Evolutionary conservation across 92 coral and sea anemone genomes (phyloP).

Genomic region (Phenganax subtilis): DNA sequence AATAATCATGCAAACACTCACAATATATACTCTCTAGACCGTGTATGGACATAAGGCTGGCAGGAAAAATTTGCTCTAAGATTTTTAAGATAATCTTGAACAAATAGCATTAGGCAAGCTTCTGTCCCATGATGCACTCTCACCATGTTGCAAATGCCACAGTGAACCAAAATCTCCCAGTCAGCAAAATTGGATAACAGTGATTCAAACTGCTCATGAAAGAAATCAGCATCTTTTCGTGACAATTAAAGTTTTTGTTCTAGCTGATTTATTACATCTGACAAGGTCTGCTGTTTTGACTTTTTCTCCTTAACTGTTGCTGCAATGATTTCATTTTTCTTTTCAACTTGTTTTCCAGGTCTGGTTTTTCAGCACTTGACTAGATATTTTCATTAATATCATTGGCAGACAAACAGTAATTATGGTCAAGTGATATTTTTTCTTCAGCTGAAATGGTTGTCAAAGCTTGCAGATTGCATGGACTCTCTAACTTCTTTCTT

Average conservation of each 20-base stretch:
- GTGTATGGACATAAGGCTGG: too few species aligned
- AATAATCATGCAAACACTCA: too few species aligned
- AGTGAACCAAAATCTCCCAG: too few species aligned
- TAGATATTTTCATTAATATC: not conserved
- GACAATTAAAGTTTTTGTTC: not conserved
- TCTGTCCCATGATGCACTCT: too few species aligned
- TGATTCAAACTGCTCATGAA: not conserved
- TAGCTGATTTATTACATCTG: not conserved
- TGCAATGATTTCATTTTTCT: slow-evolving; percentile 1
- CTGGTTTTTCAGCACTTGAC: not conserved
- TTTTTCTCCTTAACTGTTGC: not conserved
- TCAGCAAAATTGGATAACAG: not conserved
- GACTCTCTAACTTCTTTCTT: not conserved
- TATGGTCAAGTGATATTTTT: slow-evolving; percentile 1
- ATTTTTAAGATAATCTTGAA: too few species aligned
- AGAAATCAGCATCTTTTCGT: not conserved
- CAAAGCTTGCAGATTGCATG: not conserved
- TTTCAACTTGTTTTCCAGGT: not conserved
- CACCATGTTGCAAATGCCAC: too few species aligned
- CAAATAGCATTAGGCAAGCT: too few species aligned
- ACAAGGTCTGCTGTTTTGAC: not conserved
- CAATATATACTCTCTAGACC: too few species aligned
- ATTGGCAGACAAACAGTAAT: not conserved
- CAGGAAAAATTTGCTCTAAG: too few species aligned
- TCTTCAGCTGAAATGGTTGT: not conserved